Base-by-base conservation (phyloP, 2,113 vertebrate genomes). In the Rhinichthys klamathensis region DNA sequence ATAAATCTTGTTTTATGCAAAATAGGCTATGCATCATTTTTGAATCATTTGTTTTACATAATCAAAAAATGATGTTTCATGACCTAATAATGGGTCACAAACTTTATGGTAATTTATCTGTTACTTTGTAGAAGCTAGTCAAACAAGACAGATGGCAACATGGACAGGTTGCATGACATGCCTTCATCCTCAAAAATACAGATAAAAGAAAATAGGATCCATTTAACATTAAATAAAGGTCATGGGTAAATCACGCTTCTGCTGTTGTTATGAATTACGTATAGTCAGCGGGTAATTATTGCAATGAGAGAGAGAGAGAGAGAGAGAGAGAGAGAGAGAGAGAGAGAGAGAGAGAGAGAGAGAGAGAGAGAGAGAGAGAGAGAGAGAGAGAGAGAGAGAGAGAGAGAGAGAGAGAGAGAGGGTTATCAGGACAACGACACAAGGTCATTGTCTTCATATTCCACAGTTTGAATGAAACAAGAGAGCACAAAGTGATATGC, bases 41-140 rank as follows among this genome's bases (percentile, higher is more conserved):
- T 69, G 30, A 44, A 72, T 72, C 1, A 72, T 23, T 72, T 73
- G 23, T 41, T 73, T 72, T 72, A 72, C 21, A 72, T 72, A 72
- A 72, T 72, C 69, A 44, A 72, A 44, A n/a, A n/a, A 4, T 41
- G 23, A 7, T 13, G 2, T 2, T 44, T 72, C 69, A 72, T 72
- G 69, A n/a, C 69, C 69, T 44, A 41, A 72, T 44, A 72, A 44
- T 44, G 21, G 69, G 4, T 72, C 38, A 44, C 23, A n/a, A n/a
- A 13, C 38, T 44, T 41, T 6, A 70, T 38, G 30, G 16, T 35
- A 38, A 69, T 35, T 21, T 21, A 70, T 21, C 32, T 70, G 35
- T 70, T 21, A 41, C 35, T 70, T 23, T 35, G 3, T 67, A 67
- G 30, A 67, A 67, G 3, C 30, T 32, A 32, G n/a, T 61, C n/a